phyloP scores from a whole-genome alignment of 2,113 vertebrate species.

The Brachionichthys hirsutus region DNA sequence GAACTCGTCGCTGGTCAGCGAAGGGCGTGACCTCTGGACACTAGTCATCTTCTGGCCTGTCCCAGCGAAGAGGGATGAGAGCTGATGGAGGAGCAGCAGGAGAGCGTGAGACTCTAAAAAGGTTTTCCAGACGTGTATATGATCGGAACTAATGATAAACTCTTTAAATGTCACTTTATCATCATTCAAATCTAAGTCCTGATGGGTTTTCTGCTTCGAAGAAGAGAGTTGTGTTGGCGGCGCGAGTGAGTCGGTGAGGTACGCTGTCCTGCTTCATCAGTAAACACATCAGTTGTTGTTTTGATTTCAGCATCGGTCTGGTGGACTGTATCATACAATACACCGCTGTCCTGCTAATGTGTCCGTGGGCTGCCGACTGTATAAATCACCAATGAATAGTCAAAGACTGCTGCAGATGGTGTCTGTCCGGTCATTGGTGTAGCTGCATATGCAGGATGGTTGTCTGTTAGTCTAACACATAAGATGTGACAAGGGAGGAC shows the following conservation, averaged over 20 bases:
- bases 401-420: conserved; percentile 6
- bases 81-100: conserved; percentile 5
- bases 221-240: too few species aligned
- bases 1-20: conserved; percentile 17
- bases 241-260: neutral
- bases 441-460: neutral
- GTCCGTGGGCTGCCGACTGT: conserved; percentile 43
- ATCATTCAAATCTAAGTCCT: too few species aligned
- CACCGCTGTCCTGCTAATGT: conserved; percentile 61
- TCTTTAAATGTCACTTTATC: too few species aligned
- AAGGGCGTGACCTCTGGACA: neutral
- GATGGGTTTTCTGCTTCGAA: too few species aligned
- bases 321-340: conserved; percentile 57
- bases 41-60: too few species aligned
- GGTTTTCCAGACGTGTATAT: too few species aligned
- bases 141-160: too few species aligned
- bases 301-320: conserved; percentile 49
- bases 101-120: neutral
- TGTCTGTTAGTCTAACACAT: neutral
- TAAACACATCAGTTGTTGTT: conserved; percentile 55
- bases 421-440: conserved; percentile 14
- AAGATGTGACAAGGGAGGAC: neutral
- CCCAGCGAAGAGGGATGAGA: conserved; percentile 16
- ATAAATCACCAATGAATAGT: conserved; percentile 47
- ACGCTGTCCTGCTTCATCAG: conserved; percentile 12